Conservation (phyloP, 1,140 invertebrate species). For the Subanguina moxae region DNA sequence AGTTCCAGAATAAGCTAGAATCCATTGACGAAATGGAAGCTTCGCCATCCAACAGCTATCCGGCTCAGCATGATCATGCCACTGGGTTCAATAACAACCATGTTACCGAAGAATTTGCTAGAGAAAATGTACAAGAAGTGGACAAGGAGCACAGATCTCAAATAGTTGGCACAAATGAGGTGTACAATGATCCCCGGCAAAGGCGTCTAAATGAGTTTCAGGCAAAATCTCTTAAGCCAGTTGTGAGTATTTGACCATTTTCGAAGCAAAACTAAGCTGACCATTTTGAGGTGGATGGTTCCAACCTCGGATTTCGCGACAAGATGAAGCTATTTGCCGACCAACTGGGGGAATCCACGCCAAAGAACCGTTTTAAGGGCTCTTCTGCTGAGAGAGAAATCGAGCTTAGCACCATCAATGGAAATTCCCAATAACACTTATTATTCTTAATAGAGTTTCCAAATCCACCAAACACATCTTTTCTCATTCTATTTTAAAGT, state of each 20-base stretch:
- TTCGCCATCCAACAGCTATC: no score
- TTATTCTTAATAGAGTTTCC: no score
- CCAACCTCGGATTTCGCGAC: conserved; percentile 59
- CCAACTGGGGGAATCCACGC: conserved; percentile 60
- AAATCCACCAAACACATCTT: no score
- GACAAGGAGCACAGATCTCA: conserved; percentile 39
- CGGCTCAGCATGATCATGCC: background rate
- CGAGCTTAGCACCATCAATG: conserved; percentile 17
- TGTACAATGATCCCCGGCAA: conserved; percentile 62
- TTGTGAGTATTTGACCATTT: conserved; percentile 24
- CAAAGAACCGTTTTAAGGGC: conserved; percentile 59
- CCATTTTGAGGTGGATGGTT: conserved; percentile 33
- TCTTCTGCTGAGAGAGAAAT: conserved; percentile 54
- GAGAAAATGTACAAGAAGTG: conserved; percentile 10
- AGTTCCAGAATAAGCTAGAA: conserved; percentile 9
- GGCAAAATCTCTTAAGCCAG: conserved; percentile 45
- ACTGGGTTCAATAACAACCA: background rate
- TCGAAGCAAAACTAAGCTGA: background rate
- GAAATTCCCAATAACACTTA: background rate
- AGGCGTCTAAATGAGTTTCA: conserved; percentile 60
- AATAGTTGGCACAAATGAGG: conserved; percentile 61
- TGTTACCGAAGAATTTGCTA: no score
- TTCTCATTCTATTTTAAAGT: no score
- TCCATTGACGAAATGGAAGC: conserved; percentile 5
- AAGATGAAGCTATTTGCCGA: conserved; percentile 63